Evolutionary conservation across 2,113 vertebrate genomes (phyloP).

Genomic region (Actenoides hombroni): DNA sequence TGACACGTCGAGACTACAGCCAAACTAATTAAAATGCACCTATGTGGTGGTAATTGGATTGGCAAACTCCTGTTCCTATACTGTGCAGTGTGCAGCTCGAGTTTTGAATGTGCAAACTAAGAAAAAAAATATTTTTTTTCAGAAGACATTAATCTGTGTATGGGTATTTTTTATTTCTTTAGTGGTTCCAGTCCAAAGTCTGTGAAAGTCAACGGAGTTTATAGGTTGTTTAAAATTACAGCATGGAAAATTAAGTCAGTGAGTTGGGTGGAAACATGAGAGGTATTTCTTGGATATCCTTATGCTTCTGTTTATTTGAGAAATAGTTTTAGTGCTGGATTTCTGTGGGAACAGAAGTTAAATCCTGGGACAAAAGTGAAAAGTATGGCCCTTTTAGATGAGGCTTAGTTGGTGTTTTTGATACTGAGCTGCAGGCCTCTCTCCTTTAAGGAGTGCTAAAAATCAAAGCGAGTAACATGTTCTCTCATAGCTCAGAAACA

Average conservation of each 20-base stretch:
- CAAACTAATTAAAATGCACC: background rate
- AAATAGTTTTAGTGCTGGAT: background rate
- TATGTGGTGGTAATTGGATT: background rate
- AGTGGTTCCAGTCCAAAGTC: background rate
- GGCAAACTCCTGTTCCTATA: background rate
- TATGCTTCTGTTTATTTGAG: background rate
- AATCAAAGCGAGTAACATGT: background rate
- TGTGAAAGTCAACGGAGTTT: background rate
- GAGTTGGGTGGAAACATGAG: background rate
- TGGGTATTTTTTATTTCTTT: background rate
- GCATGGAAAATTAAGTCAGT: background rate
- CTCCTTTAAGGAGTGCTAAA: background rate
- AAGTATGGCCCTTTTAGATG: background rate
- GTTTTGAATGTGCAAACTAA: conserved; percentile 43
- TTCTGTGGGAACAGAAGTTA: background rate
- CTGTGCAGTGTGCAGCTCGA: background rate
- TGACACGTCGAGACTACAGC: background rate
- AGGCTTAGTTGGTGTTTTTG: background rate
- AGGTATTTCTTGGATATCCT: background rate
- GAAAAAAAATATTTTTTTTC: conserved; percentile 31
- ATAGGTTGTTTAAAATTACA: background rate
- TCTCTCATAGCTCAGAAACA: background rate
- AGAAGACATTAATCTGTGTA: background rate
- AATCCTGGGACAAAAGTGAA: background rate
- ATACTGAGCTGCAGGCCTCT: background rate